Percentiles rank a stretch among this genome's conserved stretches.
Conservation (phyloP, 1,140 invertebrate genomes). For the Aplysia californica region DNA sequence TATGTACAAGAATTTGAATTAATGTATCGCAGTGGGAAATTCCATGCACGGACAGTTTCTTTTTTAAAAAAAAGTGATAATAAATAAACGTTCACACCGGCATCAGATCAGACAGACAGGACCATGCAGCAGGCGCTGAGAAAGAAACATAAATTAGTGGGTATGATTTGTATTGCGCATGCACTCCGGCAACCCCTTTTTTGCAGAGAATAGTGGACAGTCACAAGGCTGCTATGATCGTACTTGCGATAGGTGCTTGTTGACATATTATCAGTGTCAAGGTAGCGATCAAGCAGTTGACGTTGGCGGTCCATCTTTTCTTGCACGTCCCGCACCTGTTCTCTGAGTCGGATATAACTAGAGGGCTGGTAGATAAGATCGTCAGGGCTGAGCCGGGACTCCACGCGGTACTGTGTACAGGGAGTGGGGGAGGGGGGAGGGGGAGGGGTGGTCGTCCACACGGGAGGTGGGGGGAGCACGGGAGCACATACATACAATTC, state of each 20-base stretch:
- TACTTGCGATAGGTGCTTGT: not conserved
- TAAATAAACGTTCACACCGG: no score
- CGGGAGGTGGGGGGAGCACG: no score
- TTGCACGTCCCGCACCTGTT: constrained; percentile 45
- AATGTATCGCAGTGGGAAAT: no score
- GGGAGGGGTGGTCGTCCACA: no score
- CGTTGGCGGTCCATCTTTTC: constrained; percentile 53
- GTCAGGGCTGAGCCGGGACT: constrained; percentile 41
- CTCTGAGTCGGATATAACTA: constrained; percentile 42
- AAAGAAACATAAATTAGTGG: no score
- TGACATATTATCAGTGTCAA: constrained; percentile 22
- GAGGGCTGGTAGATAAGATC: constrained; percentile 44
- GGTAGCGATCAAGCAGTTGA: constrained; percentile 52
- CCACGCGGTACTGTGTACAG: constrained; percentile 53
- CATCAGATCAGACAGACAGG: no score
- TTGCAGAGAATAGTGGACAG: not conserved
- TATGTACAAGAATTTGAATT: no score
- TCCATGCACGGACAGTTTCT: no score
- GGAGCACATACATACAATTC: no score
- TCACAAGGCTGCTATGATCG: not conserved
- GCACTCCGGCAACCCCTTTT: not conserved
- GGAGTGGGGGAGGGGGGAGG: no score
- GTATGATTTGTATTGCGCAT: not conserved
- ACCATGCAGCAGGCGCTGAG: no score
- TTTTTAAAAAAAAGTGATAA: no score